Conservation (phyloP, 2,797 vertebrate genomes). For the Chanos chanos region DNA sequence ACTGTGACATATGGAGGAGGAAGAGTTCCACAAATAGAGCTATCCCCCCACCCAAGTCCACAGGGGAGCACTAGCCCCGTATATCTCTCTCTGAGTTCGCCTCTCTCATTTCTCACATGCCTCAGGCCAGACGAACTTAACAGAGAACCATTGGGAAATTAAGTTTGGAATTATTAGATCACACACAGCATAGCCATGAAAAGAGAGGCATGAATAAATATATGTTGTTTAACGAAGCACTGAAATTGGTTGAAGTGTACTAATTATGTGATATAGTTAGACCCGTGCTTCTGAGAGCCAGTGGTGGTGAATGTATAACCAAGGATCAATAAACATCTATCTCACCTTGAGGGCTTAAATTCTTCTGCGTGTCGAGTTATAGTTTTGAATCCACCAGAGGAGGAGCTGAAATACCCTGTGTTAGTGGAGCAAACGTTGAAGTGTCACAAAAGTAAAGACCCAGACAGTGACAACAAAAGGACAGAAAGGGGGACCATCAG, state of each 20-base stretch:
- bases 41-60: constrained; percentile 53
- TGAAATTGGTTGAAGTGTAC: constrained; percentile 48
- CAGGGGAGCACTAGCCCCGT: constrained; percentile 69
- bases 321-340: not conserved
- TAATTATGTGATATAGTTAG: not conserved
- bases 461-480: constrained; percentile 27
- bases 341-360: not conserved
- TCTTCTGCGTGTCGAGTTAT: not conserved
- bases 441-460: constrained; percentile 22
- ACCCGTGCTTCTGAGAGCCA: not conserved
- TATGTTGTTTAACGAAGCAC: constrained; percentile 44
- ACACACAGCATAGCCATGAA: constrained; percentile 46
- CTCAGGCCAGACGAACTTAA: constrained; percentile 69
- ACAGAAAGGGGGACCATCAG: constrained; percentile 38
- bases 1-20: constrained; percentile 59
- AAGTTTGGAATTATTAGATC: constrained; percentile 67
- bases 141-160: constrained; percentile 73
- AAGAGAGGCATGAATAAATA: constrained; percentile 58
- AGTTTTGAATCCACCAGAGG: not conserved
- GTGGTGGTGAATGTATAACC: not conserved
- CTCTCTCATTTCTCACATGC: constrained; percentile 62
- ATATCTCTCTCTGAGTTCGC: constrained; percentile 66
- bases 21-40: constrained; percentile 71
- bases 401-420: not conserved
- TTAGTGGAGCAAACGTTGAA: not conserved